These are phyloP conservation scores for Nothoprocta pentlandii DNA, from an alignment of 2,113 vertebrate genomes.

Conservation along the genomic window DNA sequence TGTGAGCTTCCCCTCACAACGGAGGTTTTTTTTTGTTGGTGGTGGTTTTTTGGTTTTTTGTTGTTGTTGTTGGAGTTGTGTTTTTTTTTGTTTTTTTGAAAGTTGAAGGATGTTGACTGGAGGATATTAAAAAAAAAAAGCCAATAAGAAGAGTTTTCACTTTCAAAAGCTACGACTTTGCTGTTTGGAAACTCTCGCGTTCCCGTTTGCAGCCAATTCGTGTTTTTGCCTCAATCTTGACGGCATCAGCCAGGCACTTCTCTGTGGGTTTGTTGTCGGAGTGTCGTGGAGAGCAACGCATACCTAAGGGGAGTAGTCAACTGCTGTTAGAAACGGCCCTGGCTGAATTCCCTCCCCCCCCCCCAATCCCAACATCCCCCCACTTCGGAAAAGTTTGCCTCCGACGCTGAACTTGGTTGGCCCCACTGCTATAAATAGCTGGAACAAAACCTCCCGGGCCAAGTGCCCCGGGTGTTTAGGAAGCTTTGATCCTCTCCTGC, in stretches of 20 bases:
- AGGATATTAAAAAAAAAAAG: neutral
- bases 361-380: conserved; percentile 49
- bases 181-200: conserved; percentile 36
- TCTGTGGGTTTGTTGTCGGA: conserved; percentile 16
- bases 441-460: conserved; percentile 54
- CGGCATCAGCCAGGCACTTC: conserved; percentile 36
- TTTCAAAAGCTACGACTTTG: conserved; percentile 7
- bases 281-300: conserved; percentile 65
- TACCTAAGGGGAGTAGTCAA: conserved; percentile 68
- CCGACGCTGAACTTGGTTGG: conserved; percentile 57
- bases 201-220: conserved; percentile 26
- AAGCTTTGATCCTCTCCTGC: conserved; percentile 46
- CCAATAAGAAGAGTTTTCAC: neutral
- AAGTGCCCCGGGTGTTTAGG: conserved; percentile 57
- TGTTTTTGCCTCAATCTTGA: conserved; percentile 17
- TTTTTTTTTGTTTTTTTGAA: too few species aligned
- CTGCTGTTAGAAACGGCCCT: conserved; percentile 32
- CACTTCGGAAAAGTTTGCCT: conserved; percentile 65
- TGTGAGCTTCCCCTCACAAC: neutral
- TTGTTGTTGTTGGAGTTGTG: too few species aligned
- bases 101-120: neutral
- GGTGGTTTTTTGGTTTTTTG: too few species aligned
- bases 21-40: too few species aligned
- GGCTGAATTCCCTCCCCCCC: conserved; percentile 45
- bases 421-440: conserved; percentile 64